Conservation (phyloP, 1,140 invertebrate species). For the Scaptodrosophila lebanonensis region DNA sequence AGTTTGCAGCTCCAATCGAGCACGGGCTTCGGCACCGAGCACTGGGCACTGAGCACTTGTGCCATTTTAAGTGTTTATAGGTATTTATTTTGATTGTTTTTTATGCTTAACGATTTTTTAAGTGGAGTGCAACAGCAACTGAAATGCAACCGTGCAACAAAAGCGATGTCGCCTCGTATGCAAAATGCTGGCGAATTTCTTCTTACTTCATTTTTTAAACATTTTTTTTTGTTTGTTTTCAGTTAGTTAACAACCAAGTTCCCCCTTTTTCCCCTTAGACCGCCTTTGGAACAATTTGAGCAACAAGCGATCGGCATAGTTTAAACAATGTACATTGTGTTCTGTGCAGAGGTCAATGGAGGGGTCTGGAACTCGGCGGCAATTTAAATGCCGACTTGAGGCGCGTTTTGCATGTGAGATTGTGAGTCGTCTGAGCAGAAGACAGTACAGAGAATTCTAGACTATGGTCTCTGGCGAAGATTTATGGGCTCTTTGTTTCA, state of each 20-base stretch:
- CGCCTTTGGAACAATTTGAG: neutral
- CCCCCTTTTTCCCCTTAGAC: too few species aligned
- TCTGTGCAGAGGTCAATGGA: slow-evolving; percentile 38
- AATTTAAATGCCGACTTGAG: slow-evolving; percentile 62
- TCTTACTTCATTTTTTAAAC: slow-evolving; percentile 25
- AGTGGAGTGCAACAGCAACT: slow-evolving; percentile 47
- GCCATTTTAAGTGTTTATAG: slow-evolving; percentile 74
- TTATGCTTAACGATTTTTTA: slow-evolving; percentile 74
- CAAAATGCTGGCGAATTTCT: slow-evolving; percentile 37
- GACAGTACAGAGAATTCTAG: slow-evolving; percentile 8
- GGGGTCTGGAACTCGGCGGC: slow-evolving; percentile 52
- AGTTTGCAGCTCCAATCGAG: neutral
- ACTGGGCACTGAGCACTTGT: slow-evolving; percentile 25
- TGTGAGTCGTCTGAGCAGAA: slow-evolving; percentile 15
- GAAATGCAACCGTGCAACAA: slow-evolving; percentile 29
- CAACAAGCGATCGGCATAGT: slow-evolving; percentile 62
- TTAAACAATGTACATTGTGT: slow-evolving; percentile 46
- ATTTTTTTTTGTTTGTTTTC: slow-evolving; percentile 15
- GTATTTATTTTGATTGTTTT: slow-evolving; percentile 74
- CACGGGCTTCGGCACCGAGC: neutral
- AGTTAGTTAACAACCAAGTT: slow-evolving; percentile 35
- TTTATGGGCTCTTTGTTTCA: slow-evolving; percentile 63
- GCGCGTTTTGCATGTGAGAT: slow-evolving; percentile 5
- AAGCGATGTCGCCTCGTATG: slow-evolving; percentile 45
- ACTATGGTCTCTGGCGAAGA: slow-evolving; percentile 36